phyloP scores from a whole-genome alignment of 2,797 vertebrate species.

The Enteromius fasciolatus region DNA sequence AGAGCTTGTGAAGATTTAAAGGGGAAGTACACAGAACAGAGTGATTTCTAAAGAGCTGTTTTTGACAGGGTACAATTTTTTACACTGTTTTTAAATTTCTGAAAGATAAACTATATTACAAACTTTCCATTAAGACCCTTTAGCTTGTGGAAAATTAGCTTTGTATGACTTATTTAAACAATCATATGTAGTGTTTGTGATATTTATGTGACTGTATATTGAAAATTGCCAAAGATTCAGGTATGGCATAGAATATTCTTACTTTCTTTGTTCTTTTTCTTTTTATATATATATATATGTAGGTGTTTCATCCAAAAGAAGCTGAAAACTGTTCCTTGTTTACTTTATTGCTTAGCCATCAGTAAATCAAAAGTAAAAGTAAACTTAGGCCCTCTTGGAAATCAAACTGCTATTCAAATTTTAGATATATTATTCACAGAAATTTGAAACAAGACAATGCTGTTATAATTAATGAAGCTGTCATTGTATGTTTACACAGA shows the following conservation, averaged over 20 bases:
- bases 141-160: no score
- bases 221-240: background rate
- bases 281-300: no score
- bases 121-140: no score
- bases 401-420: background rate
- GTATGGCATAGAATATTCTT: background rate
- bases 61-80: no score
- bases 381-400: background rate
- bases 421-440: background rate
- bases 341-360: background rate
- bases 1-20: no score
- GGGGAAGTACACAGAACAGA: no score
- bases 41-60: no score
- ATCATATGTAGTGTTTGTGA: background rate
- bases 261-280: no score
- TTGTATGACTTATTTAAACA: background rate
- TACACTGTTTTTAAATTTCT: no score
- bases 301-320: background rate
- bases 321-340: background rate
- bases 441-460: background rate
- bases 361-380: background rate
- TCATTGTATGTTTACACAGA: background rate
- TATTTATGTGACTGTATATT: background rate
- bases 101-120: no score
- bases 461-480: slow-evolving; percentile 7